A percentile compares a stretch with the other conserved stretches of the same genome.
These are phyloP conservation scores for Drosophila lini DNA, from an alignment of 1,140 invertebrate species.

Conservation along the genomic window DNA sequence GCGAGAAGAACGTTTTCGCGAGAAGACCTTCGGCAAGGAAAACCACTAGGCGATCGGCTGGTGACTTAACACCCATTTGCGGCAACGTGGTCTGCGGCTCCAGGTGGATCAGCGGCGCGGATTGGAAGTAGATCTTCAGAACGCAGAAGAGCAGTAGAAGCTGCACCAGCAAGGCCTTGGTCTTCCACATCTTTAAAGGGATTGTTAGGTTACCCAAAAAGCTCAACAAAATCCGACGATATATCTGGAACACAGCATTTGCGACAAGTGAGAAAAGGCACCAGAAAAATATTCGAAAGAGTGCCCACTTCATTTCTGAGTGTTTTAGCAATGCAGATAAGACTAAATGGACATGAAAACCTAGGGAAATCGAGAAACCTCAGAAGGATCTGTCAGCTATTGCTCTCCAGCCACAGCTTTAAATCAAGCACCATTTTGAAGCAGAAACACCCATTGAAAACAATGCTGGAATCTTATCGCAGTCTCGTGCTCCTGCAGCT, in stretches of 20 bases:
- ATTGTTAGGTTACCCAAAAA: neutral
- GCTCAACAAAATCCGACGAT: conserved; percentile 15
- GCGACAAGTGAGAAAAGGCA: conserved; percentile 12
- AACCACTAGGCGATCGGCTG: conserved; percentile 91
- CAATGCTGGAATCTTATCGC: conserved; percentile 26
- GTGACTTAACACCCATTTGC: conserved; percentile 83
- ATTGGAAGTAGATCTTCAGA: conserved; percentile 87
- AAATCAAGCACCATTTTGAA: no score
- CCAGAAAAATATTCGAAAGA: conserved; percentile 10
- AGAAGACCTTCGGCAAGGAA: conserved; percentile 96
- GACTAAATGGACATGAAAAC: neutral
- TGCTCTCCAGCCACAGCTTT: neutral
- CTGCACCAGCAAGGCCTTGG: conserved; percentile 82
- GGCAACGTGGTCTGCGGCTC: conserved; percentile 84
- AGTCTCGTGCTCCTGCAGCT: conserved; percentile 83
- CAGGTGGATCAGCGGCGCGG: conserved; percentile 86
- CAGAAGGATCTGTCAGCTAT: neutral
- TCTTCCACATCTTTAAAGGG: conserved; percentile 68
- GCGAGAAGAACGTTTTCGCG: conserved; percentile 90
- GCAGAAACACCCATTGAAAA: neutral
- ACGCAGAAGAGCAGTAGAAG: conserved; percentile 86
- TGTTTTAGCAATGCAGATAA: neutral
- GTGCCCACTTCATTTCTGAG: conserved; percentile 20
- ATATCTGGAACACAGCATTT: conserved; percentile 18
- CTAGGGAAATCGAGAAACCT: neutral